phyloP scores from a whole-genome alignment of 2,888 invertebrate genomes.

The Metalampra italica region DNA sequence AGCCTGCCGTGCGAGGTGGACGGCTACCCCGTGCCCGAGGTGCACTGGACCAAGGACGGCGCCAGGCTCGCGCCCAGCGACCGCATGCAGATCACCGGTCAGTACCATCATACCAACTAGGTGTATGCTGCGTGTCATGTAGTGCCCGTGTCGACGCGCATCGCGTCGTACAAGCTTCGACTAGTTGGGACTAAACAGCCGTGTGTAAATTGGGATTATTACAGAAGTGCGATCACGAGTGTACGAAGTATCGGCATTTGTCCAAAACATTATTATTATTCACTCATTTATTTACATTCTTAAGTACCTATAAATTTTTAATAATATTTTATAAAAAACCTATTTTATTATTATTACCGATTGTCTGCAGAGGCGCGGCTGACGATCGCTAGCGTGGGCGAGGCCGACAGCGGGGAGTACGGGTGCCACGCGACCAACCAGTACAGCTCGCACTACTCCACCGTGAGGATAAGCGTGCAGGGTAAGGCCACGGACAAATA shows the following conservation, averaged over 20 bases:
- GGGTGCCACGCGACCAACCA: slow-evolving; percentile 90
- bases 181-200: too few relatives aligned
- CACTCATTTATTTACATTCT: too few relatives aligned
- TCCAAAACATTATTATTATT: too few relatives aligned
- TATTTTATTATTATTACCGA: too few relatives aligned
- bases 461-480: slow-evolving; percentile 84
- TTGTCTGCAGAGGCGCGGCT: slow-evolving; percentile 83
- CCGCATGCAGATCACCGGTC: slow-evolving; percentile 83
- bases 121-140: not conserved
- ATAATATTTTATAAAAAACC: too few relatives aligned
- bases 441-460: slow-evolving; percentile 81
- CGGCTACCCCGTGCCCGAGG: slow-evolving; percentile 86
- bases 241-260: too few relatives aligned
- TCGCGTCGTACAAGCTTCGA: too few relatives aligned
- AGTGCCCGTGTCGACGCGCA: too few relatives aligned
- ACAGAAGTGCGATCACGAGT: too few relatives aligned
- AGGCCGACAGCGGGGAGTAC: slow-evolving; percentile 88
- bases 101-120: not conserved
- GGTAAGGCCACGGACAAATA: slow-evolving; percentile 79
- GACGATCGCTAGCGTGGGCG: slow-evolving; percentile 80
- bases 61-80: slow-evolving; percentile 72
- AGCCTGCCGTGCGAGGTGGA: slow-evolving; percentile 86
- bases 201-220: too few relatives aligned
- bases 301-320: too few relatives aligned
- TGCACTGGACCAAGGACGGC: slow-evolving; percentile 90